phyloP scores from a whole-genome alignment of 1,140 invertebrate species.

The Drosophila yakuba region DNA sequence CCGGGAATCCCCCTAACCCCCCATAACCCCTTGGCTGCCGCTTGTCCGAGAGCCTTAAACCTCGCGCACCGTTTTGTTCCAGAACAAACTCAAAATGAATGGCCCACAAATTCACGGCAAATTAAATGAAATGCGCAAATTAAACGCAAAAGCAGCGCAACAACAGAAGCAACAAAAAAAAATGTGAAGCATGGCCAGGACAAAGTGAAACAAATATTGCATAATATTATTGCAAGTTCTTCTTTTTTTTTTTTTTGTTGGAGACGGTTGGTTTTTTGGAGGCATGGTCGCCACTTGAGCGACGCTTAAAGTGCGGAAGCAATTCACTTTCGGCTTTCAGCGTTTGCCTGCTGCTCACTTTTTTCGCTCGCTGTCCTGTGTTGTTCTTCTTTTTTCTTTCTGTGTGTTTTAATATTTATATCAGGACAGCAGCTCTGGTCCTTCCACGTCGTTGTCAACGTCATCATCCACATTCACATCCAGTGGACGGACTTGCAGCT shows the following conservation, averaged over 20 bases:
- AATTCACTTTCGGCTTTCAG: slow-evolving; percentile 65
- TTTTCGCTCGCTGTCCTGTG: slow-evolving; percentile 2
- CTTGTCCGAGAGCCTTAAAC: not conserved
- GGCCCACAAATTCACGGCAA: slow-evolving; percentile 52
- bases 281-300: slow-evolving; percentile 29
- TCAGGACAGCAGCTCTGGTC: slow-evolving; percentile 45
- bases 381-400: slow-evolving; percentile 3
- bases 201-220: slow-evolving; percentile 73
- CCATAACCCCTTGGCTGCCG: not conserved
- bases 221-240: slow-evolving; percentile 66
- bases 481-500: slow-evolving; percentile 16
- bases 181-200: slow-evolving; percentile 23
- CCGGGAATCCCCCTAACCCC: slow-evolving; percentile 1
- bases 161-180: not conserved
- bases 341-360: slow-evolving; percentile 20
- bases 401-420: slow-evolving; percentile 74
- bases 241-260: slow-evolving; percentile 6
- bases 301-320: slow-evolving; percentile 66
- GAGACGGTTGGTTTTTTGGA: not conserved
- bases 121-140: slow-evolving; percentile 61
- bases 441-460: slow-evolving; percentile 52
- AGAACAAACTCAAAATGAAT: slow-evolving; percentile 48
- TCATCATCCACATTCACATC: slow-evolving; percentile 41
- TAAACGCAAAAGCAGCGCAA: slow-evolving; percentile 28
- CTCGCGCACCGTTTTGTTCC: not conserved